Evolutionary conservation across 2,888 invertebrate genomes (phyloP).

Genomic region (Hedychridium roseum): DNA sequence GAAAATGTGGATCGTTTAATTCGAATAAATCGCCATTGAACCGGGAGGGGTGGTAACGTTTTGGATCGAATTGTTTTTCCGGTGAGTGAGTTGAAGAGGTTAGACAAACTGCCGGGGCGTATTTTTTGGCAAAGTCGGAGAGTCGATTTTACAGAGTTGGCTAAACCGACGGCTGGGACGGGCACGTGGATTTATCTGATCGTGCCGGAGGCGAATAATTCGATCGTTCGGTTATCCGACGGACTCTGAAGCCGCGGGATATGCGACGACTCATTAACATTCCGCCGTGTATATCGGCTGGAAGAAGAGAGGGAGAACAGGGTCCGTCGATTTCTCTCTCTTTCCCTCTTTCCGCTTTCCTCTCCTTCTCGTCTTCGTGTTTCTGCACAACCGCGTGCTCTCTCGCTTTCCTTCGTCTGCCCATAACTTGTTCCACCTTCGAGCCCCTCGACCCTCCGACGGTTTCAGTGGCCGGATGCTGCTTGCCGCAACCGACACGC

Average conservation of each 20-base stretch:
- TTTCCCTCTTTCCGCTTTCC: conserved; percentile 4
- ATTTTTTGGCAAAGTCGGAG: no score
- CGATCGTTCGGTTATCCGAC: conserved; percentile 20
- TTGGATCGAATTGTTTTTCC: no score
- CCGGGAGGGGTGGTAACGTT: no score
- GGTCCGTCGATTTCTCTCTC: conserved; percentile 6
- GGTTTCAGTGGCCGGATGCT: conserved; percentile 42
- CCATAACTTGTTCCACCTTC: conserved; percentile 38
- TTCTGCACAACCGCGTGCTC: no score
- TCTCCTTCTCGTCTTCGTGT: conserved; percentile 23
- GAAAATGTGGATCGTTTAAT: no score
- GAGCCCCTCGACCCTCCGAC: conserved; percentile 28
- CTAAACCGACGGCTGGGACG: conserved; percentile 1
- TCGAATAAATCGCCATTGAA: no score
- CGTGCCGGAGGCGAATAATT: conserved; percentile 28
- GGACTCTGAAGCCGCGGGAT: conserved; percentile 10
- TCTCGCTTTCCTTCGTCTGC: conserved; percentile 33
- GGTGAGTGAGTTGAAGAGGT: no score
- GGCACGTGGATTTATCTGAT: conserved; percentile 29
- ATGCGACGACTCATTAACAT: conserved; percentile 43
- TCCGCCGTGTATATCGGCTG: conserved; percentile 34
- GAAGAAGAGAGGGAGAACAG: conserved; percentile 19
- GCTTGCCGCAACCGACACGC: conserved; percentile 42
- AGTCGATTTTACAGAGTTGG: neutral
- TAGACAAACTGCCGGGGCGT: no score